Percentiles rank a stretch among this genome's conserved stretches.
phyloP scores from a whole-genome alignment of 2,888 invertebrate genomes.

The Agrochola circellaris region DNA sequence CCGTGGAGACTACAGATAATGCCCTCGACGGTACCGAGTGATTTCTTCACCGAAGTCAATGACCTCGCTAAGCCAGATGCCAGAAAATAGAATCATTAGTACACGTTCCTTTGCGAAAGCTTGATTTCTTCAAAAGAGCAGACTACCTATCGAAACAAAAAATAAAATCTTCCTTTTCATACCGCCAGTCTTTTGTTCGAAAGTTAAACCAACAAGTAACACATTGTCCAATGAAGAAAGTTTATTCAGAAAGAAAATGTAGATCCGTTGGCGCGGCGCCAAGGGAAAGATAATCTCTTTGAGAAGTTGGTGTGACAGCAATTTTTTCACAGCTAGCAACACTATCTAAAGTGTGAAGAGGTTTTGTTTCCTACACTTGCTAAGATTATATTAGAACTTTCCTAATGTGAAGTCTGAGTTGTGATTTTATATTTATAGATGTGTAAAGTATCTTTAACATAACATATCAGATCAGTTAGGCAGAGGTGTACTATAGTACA shows the following conservation, averaged over 20 bases:
- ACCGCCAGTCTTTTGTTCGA: conserved; percentile 33
- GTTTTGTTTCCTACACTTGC: conserved; percentile 22
- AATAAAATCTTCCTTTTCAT: conserved; percentile 32
- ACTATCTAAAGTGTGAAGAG: conserved; percentile 33
- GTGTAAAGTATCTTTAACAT: too few relatives aligned
- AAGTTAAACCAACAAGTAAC: conserved; percentile 47
- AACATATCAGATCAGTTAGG: too few relatives aligned
- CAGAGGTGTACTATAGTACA: too few relatives aligned
- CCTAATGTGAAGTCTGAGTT: neutral
- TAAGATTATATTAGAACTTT: neutral
- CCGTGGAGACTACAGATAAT: neutral
- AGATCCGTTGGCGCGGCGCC: conserved; percentile 55
- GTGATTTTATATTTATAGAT: neutral
- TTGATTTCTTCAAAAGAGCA: neutral
- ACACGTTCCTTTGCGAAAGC: neutral
- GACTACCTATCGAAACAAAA: conserved; percentile 4
- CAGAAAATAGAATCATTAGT: neutral
- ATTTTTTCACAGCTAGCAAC: conserved; percentile 43
- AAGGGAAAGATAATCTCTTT: conserved; percentile 56
- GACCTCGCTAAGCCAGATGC: too few relatives aligned
- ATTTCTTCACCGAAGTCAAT: neutral
- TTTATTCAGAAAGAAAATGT: conserved; percentile 58
- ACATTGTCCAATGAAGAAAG: conserved; percentile 56
- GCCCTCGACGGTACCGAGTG: neutral
- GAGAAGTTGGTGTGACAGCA: conserved; percentile 39